phyloP scores from a whole-genome alignment of 2,797 vertebrate species.

The Semotilus atromaculatus region DNA sequence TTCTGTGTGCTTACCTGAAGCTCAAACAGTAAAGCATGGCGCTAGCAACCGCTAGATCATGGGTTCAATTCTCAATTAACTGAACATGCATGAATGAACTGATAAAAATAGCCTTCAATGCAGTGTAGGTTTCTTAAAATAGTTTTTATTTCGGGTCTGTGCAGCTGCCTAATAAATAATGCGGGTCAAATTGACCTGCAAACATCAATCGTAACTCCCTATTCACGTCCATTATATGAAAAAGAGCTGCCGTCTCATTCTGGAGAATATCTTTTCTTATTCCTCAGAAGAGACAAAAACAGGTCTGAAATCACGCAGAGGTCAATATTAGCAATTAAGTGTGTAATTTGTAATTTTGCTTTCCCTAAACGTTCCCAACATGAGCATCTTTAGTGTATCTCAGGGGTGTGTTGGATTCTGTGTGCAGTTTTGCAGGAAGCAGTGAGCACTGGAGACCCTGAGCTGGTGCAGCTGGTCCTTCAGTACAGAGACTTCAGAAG shows the following conservation, averaged over 20 bases:
- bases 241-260: background rate
- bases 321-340: background rate
- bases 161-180: background rate
- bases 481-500: conserved; percentile 94
- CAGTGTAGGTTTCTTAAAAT: too few species aligned
- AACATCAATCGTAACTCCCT: background rate
- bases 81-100: too few species aligned
- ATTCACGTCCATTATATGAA: background rate
- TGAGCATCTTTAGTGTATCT: background rate
- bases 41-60: too few species aligned
- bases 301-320: background rate
- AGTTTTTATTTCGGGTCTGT: background rate
- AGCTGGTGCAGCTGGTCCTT: conserved; percentile 93
- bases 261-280: background rate
- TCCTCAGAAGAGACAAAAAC: background rate
- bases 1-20: too few species aligned
- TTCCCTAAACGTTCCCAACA: background rate
- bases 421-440: conserved; percentile 92
- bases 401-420: conserved; percentile 20
- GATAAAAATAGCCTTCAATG: too few species aligned
- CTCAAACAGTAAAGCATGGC: too few species aligned
- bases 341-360: background rate
- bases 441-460: conserved; percentile 94
- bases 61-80: too few species aligned
- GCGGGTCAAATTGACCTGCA: too few species aligned